Conservation (phyloP, 2,113 vertebrate genomes). For the Micromys minutus region DNA sequence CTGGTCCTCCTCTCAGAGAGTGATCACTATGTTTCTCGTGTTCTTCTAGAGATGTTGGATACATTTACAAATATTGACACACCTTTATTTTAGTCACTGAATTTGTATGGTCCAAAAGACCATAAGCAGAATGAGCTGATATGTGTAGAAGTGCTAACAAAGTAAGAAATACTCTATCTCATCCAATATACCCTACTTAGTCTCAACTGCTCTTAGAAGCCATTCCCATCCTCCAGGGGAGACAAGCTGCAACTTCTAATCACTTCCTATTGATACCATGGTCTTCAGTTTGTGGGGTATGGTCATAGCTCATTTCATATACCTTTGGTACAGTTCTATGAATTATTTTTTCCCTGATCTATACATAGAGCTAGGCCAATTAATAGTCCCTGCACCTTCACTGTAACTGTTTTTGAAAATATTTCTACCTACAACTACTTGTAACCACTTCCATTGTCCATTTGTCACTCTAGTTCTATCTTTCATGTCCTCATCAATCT, state of each 20-base stretch:
- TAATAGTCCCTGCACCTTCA: neutral
- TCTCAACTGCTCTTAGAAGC: neutral
- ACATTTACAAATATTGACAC: conserved; percentile 47
- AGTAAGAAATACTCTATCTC: neutral
- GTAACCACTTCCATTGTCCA: neutral
- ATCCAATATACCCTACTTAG: neutral
- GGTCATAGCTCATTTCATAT: neutral
- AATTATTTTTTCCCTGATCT: neutral
- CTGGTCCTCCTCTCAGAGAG: neutral
- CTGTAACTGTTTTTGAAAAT: neutral
- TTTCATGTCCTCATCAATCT: neutral
- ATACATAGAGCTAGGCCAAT: neutral
- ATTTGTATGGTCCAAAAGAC: neutral
- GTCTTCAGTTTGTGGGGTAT: neutral
- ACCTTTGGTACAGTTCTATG: neutral
- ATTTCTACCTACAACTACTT: neutral
- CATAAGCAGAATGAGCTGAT: neutral
- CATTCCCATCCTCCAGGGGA: neutral
- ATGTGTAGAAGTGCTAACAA: neutral
- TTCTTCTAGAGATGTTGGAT: neutral
- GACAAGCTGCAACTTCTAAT: conserved; percentile 19
- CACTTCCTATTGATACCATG: neutral
- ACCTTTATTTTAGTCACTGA: neutral
- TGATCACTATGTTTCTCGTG: neutral
- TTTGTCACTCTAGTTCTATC: neutral